Base-by-base conservation (phyloP, 2,797 vertebrate species). In the Parauchenoglanis punctatus region DNA sequence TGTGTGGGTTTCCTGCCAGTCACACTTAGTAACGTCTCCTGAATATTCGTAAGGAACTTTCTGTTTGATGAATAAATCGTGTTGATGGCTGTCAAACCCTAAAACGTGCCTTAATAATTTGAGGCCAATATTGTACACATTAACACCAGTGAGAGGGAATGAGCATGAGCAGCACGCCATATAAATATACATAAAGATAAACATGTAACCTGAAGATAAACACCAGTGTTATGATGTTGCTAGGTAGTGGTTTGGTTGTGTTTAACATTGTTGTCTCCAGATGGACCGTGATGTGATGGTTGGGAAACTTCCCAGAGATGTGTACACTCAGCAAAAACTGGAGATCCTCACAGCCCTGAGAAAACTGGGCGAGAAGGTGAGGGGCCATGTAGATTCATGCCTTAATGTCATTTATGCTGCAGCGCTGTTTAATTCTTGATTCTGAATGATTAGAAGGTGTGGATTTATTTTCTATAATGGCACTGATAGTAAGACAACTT, bases 231-330 rank as follows among this genome's bases (percentile, higher is more conserved):
- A 40, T 40, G 35, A 40, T 40, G 35, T 40, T 40, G 3, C 35
- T 40, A 40, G 35, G 35, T 40, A 40, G 35, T 40, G 35, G 35
- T 40, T 40, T 40, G 35, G 35, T 40, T 40, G 18, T 83, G 68
- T 63, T 85, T 35, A 28, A 77, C n/a, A 23, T 46, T 56, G 70
- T 28, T 35, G 46, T 80, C 17, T 28, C 2, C 92, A 99, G 98
- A 99, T 99, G 98, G 99, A 99, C 91, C 94, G 98, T 91, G 98
- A 99, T 81, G 95, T 98, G 88, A 99, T 99, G 91, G 98, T 99
- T 78, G 98, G 98, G 68, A 99, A 99, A 90, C 92, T 99, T 91
- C 95, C 94, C 0, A 93, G 94, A 91, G 96, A 95, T 5, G 89
- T 97, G 28, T 96, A 98, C 91, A 98, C 95, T 0, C 97, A 97